Percentiles rank a stretch among this genome's conserved stretches.
These are phyloP conservation scores for Brachypalpus laphriformis DNA, from an alignment of 2,888 invertebrate species.

Conservation along the genomic window DNA sequence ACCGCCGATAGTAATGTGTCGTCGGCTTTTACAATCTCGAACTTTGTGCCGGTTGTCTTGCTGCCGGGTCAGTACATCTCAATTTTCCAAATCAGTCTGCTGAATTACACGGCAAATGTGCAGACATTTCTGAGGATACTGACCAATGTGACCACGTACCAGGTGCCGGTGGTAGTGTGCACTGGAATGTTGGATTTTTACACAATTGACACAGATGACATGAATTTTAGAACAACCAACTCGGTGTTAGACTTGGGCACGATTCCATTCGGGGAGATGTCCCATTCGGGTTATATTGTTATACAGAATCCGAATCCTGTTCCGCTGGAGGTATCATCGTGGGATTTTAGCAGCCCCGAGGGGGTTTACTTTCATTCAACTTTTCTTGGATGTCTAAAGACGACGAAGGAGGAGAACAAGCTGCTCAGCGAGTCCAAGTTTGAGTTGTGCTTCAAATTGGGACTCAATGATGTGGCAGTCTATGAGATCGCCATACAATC, in stretches of 20 bases:
- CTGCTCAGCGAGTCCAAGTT: slow-evolving; percentile 74
- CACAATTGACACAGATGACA: slow-evolving; percentile 76
- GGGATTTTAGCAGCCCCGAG: slow-evolving; percentile 80
- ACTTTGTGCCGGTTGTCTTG: slow-evolving; percentile 74
- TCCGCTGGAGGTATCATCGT: slow-evolving; percentile 79
- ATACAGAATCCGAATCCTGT: slow-evolving; percentile 81
- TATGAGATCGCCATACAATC: slow-evolving; percentile 89
- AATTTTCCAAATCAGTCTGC: slow-evolving; percentile 78
- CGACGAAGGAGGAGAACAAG: slow-evolving; percentile 64
- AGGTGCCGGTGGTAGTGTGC: slow-evolving; percentile 83
- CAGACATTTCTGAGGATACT: slow-evolving; percentile 80
- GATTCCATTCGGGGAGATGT: slow-evolving; percentile 80
- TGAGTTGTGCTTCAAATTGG: slow-evolving; percentile 77
- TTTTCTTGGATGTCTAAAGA: slow-evolving; percentile 85
- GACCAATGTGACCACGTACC: slow-evolving; percentile 84
- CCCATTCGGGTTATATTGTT: slow-evolving; percentile 79
- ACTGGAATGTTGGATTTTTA: slow-evolving; percentile 82
- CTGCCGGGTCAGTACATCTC: slow-evolving; percentile 78
- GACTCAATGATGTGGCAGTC: slow-evolving; percentile 78
- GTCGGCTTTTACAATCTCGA: slow-evolving; percentile 68
- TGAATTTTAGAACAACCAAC: slow-evolving; percentile 76
- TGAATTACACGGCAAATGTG: slow-evolving; percentile 78
- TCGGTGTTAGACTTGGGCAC: slow-evolving; percentile 81
- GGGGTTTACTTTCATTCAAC: slow-evolving; percentile 80
- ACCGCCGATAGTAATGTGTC: slow-evolving; percentile 83